phyloP scores from a whole-genome alignment of 2,888 invertebrate genomes.

The Melanchra persicariae region DNA sequence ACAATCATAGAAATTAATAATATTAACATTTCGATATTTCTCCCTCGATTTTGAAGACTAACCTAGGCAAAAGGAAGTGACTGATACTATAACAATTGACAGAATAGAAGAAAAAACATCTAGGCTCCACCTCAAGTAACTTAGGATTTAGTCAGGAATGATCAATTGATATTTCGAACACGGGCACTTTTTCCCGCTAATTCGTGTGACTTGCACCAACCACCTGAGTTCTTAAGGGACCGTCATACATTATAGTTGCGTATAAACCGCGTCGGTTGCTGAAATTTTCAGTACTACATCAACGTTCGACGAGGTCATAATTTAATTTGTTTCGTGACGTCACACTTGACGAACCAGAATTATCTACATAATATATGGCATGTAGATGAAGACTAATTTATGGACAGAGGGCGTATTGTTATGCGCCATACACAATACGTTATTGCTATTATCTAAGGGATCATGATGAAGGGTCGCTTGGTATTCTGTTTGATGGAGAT shows the following conservation, averaged over 20 bases:
- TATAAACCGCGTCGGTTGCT: constrained; percentile 76
- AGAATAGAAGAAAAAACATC: too few relatives aligned
- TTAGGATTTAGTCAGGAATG: too few relatives aligned
- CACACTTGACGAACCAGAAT: constrained; percentile 40
- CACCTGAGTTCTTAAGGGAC: constrained; percentile 68
- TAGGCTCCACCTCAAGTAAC: too few relatives aligned
- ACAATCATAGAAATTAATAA: too few relatives aligned
- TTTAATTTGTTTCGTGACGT: constrained; percentile 79
- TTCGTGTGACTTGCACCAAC: constrained; percentile 54
- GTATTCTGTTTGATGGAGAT: constrained; percentile 52
- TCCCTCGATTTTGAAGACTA: too few relatives aligned
- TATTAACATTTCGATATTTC: too few relatives aligned
- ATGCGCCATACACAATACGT: constrained; percentile 60
- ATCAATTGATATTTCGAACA: too few relatives aligned
- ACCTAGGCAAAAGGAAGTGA: too few relatives aligned
- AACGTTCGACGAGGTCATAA: constrained; percentile 75
- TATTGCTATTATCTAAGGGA: constrained; percentile 62
- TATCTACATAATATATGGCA: constrained; percentile 66
- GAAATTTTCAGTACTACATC: constrained; percentile 81
- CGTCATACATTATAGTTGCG: constrained; percentile 80
- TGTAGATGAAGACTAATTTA: constrained; percentile 64
- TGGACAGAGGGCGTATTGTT: constrained; percentile 62
- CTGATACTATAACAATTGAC: too few relatives aligned
- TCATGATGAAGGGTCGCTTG: constrained; percentile 49
- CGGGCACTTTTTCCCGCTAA: too few relatives aligned